Evolutionary conservation across 92 coral and sea anemone species (phyloP), one percentile per base, ranked within the genome.

Genomic region (Siderastrea siderea): DNA sequence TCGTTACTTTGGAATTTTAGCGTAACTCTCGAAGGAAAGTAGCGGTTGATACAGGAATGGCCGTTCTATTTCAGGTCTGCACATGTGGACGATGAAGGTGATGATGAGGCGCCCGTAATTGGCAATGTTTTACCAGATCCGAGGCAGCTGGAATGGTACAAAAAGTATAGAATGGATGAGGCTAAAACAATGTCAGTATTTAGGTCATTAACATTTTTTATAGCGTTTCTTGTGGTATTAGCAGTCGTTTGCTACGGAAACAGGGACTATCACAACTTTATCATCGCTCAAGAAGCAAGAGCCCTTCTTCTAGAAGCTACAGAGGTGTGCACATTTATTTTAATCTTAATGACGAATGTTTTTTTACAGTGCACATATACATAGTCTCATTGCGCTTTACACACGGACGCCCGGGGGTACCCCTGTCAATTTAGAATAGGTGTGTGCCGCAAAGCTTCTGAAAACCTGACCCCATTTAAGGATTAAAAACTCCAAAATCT

Each of bases 241-340:
- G 83, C 71, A 48, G 47, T 79, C 1, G 83, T 79, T 17, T 79
- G 73, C 49, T 79, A 79, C 46, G 83, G 83, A 63, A 79, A 79
- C 47, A 65, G 60, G 57, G 83, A 79, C 17, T 64, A 47, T 11
- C 83, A 79, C 49, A 72, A 62, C 15, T 79, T 47, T 50, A 10
- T 79, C 54, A 79, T 79, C 47, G 72, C 59, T 1, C 26, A 50
- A 49, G 83, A 79, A 65, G 11, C 64, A 8, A 79, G 64, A 26
- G 48, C 71, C 48, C 16, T 79, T 47, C 16, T 79, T 1, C 83
- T 73, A 64, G 43, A 50, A 2, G 59, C 16, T 49, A 43, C 14
- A 9, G 6, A 65, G 74, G 84, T 5, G n/a, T 38, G 51, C 44
- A 45, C 45, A 11, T 51, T 13, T 3, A 44, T 8, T 3, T 2